Conservation (phyloP, 1,140 invertebrate genomes). For the Bombus difficillimus region DNA sequence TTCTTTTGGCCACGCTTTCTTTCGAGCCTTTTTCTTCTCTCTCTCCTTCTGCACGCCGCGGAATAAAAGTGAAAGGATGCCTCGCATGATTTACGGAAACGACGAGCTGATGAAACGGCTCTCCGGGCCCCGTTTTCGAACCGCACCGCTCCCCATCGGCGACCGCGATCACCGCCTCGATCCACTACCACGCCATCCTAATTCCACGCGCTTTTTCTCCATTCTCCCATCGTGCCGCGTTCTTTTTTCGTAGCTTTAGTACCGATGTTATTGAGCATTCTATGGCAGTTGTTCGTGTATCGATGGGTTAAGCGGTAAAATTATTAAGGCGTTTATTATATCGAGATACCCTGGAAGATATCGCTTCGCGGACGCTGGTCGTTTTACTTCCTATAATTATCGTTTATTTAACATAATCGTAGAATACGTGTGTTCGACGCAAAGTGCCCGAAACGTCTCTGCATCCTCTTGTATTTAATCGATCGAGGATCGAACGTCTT, state of each 20-base stretch:
- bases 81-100: slow-evolving; percentile 50
- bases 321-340: not conserved
- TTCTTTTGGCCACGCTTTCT: slow-evolving; percentile 18
- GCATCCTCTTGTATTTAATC: no score
- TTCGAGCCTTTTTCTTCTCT: slow-evolving; percentile 1
- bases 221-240: not conserved
- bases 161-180: not conserved
- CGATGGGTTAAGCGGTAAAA: not conserved
- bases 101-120: slow-evolving; percentile 28
- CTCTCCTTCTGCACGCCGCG: slow-evolving; percentile 1
- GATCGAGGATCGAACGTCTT: no score
- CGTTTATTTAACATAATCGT: no score
- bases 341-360: no score
- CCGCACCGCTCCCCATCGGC: not conserved
- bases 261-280: not conserved
- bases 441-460: no score
- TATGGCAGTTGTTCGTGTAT: no score
- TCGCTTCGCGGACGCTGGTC: no score
- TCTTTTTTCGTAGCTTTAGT: not conserved
- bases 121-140: not conserved
- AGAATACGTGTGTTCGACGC: no score
- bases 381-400: no score
- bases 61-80: slow-evolving; percentile 45
- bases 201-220: not conserved
- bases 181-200: not conserved